Evolutionary conservation across 1,140 invertebrate genomes (phyloP), one percentile per base, ranked within the genome.

Genomic region (Drosophila burlai): DNA sequence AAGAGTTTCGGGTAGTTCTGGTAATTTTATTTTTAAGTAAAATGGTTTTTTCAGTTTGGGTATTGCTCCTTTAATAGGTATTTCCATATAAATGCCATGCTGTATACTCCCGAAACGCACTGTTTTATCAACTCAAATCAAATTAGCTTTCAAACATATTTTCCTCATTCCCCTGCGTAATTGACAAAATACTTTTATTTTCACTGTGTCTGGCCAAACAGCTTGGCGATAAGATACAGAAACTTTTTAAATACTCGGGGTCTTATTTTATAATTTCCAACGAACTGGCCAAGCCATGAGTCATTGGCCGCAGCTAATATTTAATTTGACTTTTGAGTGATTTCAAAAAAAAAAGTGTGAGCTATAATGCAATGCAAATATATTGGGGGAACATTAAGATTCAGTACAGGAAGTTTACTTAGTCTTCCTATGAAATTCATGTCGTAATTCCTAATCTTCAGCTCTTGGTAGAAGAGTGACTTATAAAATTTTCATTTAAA

Each of bases 211-310:
- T 58, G 61, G 34, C 34, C 54, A 40, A 55, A 55, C 42, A 58
- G 18, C 42, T n/a, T 38, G 62, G 49, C 43, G 68, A 76, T 76
- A 76, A 76, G 73, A 76, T 76, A 76, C 36, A 76, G 73, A 26
- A 45, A 47, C 40, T 45, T 36, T 45, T 54, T 65, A 76, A 76
- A 67, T 76, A 67, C 74, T 55, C 6, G 31, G 47, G 26, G 61
- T 45, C 61, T 66, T 66, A 67, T 76, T 40, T 52, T 67, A 26
- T 46, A 10, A 67, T 66, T 76, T 76, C 52, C 54, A 60, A 42
- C 55, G 52, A 66, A 59, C 18, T 58, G 21, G 38, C 31, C 7
- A 10, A 4, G 46, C 3, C 26, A 18, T 76, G 72, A 76, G 47
- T 76, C 74, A 76, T 50, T 36, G 29, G 21, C 52, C 43, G 11